A percentile compares a stretch with the other conserved stretches of the same genome.
These are phyloP conservation scores for Tokudaia muenninki DNA, from an alignment of 2,797 vertebrate genomes.

Conservation along the genomic window DNA sequence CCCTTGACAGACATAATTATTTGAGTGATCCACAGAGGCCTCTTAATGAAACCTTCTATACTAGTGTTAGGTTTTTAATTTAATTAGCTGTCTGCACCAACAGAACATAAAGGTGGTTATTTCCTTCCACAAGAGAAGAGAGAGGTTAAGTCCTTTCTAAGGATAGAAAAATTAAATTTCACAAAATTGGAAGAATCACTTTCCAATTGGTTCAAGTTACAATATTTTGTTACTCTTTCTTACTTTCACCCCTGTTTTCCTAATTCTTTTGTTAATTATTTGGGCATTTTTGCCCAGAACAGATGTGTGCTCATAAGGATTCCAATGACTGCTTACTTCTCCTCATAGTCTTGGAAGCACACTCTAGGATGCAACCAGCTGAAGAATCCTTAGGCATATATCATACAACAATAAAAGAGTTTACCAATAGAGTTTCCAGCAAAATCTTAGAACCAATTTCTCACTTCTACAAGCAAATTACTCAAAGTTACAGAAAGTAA, in stretches of 20 bases:
- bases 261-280: neutral
- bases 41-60: constrained; percentile 71
- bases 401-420: neutral
- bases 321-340: neutral
- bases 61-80: constrained; percentile 68
- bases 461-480: neutral
- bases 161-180: neutral
- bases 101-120: neutral
- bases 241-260: neutral
- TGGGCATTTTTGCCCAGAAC: neutral
- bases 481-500: neutral
- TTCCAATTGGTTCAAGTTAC: neutral
- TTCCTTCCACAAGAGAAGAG: constrained; percentile 20
- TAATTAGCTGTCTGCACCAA: constrained; percentile 63
- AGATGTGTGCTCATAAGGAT: neutral
- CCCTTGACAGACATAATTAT: constrained; percentile 54
- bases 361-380: neutral
- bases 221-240: neutral
- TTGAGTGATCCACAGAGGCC: constrained; percentile 29
- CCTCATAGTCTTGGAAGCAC: neutral
- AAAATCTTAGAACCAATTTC: neutral
- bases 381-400: neutral
- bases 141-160: constrained; percentile 38
- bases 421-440: neutral
- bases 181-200: neutral